A percentile compares a stretch with the other conserved stretches of the same genome.
Evolutionary conservation across 1,140 invertebrate genomes (phyloP).

Genomic region (Macrobrachium rosenbergii): DNA sequence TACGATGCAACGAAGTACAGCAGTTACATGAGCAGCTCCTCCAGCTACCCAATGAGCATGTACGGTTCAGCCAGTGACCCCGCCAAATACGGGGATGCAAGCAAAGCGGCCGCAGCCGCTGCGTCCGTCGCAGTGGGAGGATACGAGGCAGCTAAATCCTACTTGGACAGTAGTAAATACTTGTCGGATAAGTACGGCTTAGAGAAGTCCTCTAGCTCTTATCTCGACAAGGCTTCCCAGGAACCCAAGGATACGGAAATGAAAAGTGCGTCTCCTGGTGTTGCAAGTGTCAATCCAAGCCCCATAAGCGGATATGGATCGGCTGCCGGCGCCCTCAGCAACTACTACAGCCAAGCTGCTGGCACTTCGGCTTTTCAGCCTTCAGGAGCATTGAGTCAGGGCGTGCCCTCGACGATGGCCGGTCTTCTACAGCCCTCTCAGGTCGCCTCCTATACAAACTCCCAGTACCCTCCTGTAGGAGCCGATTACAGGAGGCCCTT

Average conservation of each 20-base stretch:
- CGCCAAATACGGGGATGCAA: conserved; percentile 71
- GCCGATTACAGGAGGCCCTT: conserved; percentile 83
- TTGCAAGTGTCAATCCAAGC: conserved; percentile 17
- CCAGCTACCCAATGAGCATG: conserved; percentile 62
- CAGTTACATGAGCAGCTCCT: conserved; percentile 57
- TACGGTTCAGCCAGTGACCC: conserved; percentile 69
- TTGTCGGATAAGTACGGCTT: conserved; percentile 56
- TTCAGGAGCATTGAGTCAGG: conserved; percentile 56
- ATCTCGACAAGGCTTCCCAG: conserved; percentile 53
- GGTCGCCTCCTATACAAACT: conserved; percentile 71
- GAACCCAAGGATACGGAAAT: conserved; percentile 61
- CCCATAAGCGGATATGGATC: conserved; percentile 51
- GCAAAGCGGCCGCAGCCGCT: conserved; percentile 69
- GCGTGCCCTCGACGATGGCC: conserved; percentile 69
- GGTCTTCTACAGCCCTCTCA: conserved; percentile 77
- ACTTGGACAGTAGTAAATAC: conserved; percentile 54
- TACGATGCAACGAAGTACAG: conserved; percentile 61
- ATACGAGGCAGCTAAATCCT: conserved; percentile 52
- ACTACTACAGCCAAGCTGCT: conserved; percentile 51
- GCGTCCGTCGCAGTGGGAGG: conserved; percentile 73
- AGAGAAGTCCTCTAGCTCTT: conserved; percentile 48
- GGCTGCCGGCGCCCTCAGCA: conserved; percentile 52
- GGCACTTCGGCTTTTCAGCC: conserved; percentile 53
- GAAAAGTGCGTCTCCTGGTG: conserved; percentile 56
- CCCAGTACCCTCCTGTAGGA: conserved; percentile 75